Percentiles rank a stretch among this genome's conserved stretches.
These are phyloP conservation scores for Eupelmus urozonus DNA, from an alignment of 2,888 invertebrate genomes.

Conservation along the genomic window DNA sequence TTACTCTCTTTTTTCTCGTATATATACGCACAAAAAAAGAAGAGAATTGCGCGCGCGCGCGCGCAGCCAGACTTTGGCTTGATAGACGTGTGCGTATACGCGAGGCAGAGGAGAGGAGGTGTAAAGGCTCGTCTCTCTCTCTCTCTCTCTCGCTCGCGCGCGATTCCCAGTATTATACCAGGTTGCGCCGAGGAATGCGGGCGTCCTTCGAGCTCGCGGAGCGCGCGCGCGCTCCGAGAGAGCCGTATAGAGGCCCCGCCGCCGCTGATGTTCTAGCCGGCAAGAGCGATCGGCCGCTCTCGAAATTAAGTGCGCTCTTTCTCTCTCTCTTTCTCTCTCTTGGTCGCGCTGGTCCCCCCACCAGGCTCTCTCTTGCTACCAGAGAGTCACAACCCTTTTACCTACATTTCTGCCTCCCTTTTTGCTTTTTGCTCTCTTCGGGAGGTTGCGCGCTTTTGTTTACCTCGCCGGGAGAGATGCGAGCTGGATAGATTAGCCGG, in stretches of 20 bases:
- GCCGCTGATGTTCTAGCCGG: conserved; percentile 5
- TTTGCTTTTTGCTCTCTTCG: too few species aligned
- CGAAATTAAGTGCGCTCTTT: conserved; percentile 15
- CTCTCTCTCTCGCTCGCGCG: conserved; percentile 60
- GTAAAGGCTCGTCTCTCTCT: conserved; percentile 27
- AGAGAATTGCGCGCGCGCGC: background rate
- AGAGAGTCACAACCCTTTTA: too few species aligned
- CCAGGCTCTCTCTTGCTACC: too few species aligned
- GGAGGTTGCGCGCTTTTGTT: too few species aligned
- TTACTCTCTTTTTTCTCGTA: background rate
- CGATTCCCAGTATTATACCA: conserved; percentile 77
- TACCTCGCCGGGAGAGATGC: too few species aligned
- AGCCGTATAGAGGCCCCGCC: background rate
- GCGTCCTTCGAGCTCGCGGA: conserved; percentile 77
- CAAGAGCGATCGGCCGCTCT: background rate
- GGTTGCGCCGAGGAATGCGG: conserved; percentile 77
- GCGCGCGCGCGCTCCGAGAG: conserved; percentile 56
- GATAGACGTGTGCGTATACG: conserved; percentile 23
- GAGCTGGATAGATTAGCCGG: too few species aligned
- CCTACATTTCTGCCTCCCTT: too few species aligned
- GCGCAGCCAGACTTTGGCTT: background rate
- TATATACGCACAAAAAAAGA: conserved; percentile 4
- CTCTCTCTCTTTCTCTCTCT: background rate
- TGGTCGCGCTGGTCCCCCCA: background rate
- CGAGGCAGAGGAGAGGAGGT: conserved; percentile 27